Percentiles rank a stretch among this genome's conserved stretches.
phyloP scores from a whole-genome alignment of 2,797 vertebrate genomes.

The Oreochromis mossambicus region DNA sequence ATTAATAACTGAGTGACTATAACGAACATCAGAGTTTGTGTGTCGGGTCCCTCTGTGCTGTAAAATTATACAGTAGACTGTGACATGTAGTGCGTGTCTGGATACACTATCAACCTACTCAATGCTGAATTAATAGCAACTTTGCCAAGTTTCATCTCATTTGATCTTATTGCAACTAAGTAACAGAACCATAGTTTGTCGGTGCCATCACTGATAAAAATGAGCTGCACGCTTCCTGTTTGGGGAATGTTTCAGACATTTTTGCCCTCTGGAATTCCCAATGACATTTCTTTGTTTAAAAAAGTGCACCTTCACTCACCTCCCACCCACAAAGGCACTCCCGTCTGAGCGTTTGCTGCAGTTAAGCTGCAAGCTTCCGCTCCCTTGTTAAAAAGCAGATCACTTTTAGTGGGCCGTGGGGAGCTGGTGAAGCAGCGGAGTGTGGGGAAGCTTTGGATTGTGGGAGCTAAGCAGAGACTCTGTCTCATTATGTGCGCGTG shows the following conservation, averaged over 20 bases:
- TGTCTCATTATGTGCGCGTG: slow-evolving; percentile 76
- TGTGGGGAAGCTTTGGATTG: slow-evolving; percentile 72
- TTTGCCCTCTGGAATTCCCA: background rate
- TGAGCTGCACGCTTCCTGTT: background rate
- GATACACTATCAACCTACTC: background rate
- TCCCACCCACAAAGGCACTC: slow-evolving; percentile 3
- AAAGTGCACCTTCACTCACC: background rate
- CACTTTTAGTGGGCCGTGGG: slow-evolving; percentile 45
- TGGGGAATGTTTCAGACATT: background rate
- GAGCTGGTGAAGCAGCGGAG: slow-evolving; percentile 67
- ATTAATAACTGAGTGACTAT: background rate
- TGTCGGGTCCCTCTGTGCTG: background rate
- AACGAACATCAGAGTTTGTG: background rate
- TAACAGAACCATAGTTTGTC: background rate
- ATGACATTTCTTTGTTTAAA: slow-evolving; percentile 1
- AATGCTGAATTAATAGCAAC: background rate
- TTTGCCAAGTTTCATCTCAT: background rate
- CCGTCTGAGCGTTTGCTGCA: background rate
- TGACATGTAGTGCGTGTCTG: background rate
- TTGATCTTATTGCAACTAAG: background rate
- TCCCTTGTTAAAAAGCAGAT: slow-evolving; percentile 53
- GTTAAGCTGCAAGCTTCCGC: slow-evolving; percentile 34
- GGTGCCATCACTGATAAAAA: background rate
- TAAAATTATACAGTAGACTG: background rate
- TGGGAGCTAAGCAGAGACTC: slow-evolving; percentile 75